These are phyloP conservation scores for Littorina saxatilis DNA, from an alignment of 1,140 invertebrate species.

Conservation along the genomic window DNA sequence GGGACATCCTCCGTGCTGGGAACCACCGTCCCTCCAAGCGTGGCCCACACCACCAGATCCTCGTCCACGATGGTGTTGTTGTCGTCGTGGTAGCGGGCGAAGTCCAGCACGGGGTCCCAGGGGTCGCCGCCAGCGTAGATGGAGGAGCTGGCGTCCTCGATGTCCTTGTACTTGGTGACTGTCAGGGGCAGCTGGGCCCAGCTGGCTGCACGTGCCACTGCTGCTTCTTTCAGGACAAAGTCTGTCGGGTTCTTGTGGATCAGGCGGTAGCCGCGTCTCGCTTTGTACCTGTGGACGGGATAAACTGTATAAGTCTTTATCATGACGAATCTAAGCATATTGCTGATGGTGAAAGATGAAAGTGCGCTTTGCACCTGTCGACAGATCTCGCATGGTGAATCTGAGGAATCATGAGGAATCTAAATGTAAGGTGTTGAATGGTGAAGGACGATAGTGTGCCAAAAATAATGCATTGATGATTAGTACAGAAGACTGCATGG, in stretches of 20 bases:
- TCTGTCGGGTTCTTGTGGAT: conserved; percentile 55
- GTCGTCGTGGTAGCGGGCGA: conserved; percentile 66
- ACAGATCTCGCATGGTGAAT: neutral
- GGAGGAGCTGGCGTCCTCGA: conserved; percentile 66
- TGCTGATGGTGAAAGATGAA: no score
- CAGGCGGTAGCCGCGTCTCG: conserved; percentile 63
- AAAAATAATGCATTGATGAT: no score
- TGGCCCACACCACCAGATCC: conserved; percentile 71
- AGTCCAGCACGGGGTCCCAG: conserved; percentile 68
- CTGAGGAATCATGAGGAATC: no score
- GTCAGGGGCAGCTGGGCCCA: conserved; percentile 66
- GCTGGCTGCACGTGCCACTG: conserved; percentile 53
- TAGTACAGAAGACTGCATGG: no score
- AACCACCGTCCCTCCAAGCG: conserved; percentile 66
- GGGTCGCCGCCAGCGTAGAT: conserved; percentile 69
- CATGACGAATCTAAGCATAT: no score
- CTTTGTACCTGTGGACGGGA: conserved; percentile 21
- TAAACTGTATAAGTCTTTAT: no score
- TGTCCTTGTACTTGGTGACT: conserved; percentile 70
- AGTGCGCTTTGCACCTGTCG: no score
- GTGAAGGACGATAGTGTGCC: no score
- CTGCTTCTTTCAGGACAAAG: conserved; percentile 60
- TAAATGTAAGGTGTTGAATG: no score
- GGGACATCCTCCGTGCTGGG: conserved; percentile 71
- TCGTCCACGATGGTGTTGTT: conserved; percentile 69